phyloP scores from a whole-genome alignment of 2,888 invertebrate genomes.

The Periphyllus acericola region DNA sequence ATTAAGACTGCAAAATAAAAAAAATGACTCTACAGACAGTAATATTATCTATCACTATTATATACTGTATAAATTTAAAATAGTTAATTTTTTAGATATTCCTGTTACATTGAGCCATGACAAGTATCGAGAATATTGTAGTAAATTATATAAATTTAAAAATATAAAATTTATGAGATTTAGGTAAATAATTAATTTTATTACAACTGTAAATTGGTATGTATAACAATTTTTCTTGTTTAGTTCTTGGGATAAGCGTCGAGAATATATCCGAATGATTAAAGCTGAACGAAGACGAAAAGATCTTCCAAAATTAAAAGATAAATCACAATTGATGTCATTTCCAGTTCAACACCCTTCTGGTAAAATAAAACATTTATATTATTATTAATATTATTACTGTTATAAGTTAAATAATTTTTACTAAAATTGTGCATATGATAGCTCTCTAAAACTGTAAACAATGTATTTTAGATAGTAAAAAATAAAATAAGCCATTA shows the following conservation, averaged over 20 bases:
- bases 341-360: constrained; percentile 33
- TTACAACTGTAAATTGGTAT: background rate
- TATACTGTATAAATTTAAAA: background rate
- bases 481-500: background rate
- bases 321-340: constrained; percentile 51
- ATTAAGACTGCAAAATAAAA: constrained; percentile 73
- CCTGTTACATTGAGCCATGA: constrained; percentile 27
- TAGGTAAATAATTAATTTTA: background rate
- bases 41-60: background rate
- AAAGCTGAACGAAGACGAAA: constrained; percentile 61
- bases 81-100: constrained; percentile 6
- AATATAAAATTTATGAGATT: constrained; percentile 63
- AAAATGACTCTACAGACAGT: constrained; percentile 63
- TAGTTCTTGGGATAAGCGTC: constrained; percentile 63
- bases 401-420: no score
- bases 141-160: constrained; percentile 61
- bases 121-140: constrained; percentile 60
- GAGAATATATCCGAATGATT: constrained; percentile 61
- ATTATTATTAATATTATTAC: background rate
- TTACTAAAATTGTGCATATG: no score
- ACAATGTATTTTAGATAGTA: background rate
- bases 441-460: no score
- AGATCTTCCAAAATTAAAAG: constrained; percentile 54
- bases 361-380: constrained; percentile 13
- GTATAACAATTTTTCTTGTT: background rate